phyloP scores from a whole-genome alignment of 2,888 invertebrate species.

The Aradus depressus region DNA sequence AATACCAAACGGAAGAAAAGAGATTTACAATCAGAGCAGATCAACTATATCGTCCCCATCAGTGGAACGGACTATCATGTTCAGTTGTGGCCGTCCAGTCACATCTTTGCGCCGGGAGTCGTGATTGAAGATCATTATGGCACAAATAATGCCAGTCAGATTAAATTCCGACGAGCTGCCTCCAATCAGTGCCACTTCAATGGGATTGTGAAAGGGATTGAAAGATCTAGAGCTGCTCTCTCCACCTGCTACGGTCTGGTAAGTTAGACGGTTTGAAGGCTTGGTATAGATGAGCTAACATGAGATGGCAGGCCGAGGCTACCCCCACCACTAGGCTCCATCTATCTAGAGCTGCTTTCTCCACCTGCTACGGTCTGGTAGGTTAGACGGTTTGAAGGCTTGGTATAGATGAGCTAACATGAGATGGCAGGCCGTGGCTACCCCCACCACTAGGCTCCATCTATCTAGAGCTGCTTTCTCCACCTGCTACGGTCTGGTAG shows the following conservation, averaged over 20 bases:
- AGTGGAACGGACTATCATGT: slow-evolving; percentile 37
- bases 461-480: too few relatives aligned
- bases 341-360: slow-evolving; percentile 37
- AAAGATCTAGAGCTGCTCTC: slow-evolving; percentile 36
- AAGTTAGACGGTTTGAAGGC: too few relatives aligned
- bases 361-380: slow-evolving; percentile 39
- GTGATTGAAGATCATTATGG: slow-evolving; percentile 33
- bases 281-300: too few relatives aligned
- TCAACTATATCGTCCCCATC: slow-evolving; percentile 37
- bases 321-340: too few relatives aligned
- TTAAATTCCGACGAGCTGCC: slow-evolving; percentile 31
- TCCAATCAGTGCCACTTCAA: slow-evolving; percentile 38
- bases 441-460: too few relatives aligned
- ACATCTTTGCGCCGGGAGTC: slow-evolving; percentile 37
- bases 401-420: too few relatives aligned
- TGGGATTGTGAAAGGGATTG: slow-evolving; percentile 36
- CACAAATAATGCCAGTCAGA: slow-evolving; percentile 22
- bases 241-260: slow-evolving; percentile 40
- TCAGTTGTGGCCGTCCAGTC: slow-evolving; percentile 36
- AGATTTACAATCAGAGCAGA: slow-evolving; percentile 29
- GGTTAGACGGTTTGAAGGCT: too few relatives aligned
- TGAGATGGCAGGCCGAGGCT: too few relatives aligned
- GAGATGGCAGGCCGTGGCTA: too few relatives aligned
- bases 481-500: too few relatives aligned
- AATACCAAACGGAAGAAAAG: slow-evolving; percentile 28